A percentile compares a stretch with the other conserved stretches of the same genome.
These are phyloP conservation scores for Gadopsis marmoratus DNA, from an alignment of 2,797 vertebrate species.

Conservation along the genomic window DNA sequence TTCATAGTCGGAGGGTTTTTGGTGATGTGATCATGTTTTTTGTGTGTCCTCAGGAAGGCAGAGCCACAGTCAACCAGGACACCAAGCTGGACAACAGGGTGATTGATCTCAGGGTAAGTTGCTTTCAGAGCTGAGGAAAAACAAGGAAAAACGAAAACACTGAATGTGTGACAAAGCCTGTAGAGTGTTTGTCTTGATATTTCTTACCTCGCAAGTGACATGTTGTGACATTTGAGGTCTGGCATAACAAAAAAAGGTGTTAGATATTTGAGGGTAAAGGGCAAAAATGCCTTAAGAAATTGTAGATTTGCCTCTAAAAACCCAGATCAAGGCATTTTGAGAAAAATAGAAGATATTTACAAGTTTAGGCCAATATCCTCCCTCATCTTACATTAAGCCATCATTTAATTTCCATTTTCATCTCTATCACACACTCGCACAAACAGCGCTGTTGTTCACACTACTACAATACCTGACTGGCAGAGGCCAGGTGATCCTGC, in stretches of 20 bases:
- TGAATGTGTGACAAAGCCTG: neutral
- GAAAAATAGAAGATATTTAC: too few relatives aligned
- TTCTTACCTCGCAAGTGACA: constrained; percentile 20
- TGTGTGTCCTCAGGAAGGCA: constrained; percentile 90
- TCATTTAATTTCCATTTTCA: too few relatives aligned
- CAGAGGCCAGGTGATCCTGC: too few relatives aligned
- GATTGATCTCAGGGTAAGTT: constrained; percentile 96
- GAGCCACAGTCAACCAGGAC: constrained; percentile 99
- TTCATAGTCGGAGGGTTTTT: constrained; percentile 17
- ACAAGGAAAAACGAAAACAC: neutral
- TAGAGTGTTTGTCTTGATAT: constrained; percentile 16
- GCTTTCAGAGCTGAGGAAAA: constrained; percentile 5
- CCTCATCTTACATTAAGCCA: too few relatives aligned
- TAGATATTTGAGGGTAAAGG: neutral
- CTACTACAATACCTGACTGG: too few relatives aligned
- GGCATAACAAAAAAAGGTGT: neutral
- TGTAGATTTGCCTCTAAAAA: too few relatives aligned
- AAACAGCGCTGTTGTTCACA: too few relatives aligned
- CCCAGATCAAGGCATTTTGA: too few relatives aligned
- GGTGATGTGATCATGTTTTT: constrained; percentile 13
- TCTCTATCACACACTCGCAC: too few relatives aligned
- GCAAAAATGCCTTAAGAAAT: too few relatives aligned
- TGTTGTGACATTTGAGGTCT: constrained; percentile 16
- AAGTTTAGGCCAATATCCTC: too few relatives aligned
- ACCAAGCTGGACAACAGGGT: constrained; percentile 98